Evolutionary conservation across 2,888 invertebrate species (phyloP).

Genomic region (Myopa testacea): DNA sequence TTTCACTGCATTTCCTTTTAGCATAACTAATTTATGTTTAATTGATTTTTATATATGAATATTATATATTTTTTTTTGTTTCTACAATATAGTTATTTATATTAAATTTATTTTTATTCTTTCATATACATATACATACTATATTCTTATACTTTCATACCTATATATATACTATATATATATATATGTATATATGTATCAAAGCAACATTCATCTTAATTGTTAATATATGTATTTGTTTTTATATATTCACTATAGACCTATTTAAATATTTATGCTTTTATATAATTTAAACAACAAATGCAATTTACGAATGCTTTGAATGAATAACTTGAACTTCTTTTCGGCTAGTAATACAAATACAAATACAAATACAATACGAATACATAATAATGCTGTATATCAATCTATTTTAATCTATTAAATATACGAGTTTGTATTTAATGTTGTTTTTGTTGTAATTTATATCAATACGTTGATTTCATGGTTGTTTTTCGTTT

Average conservation of each 20-base stretch:
- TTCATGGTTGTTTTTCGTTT: conserved; percentile 5
- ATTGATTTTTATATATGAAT: too few relatives aligned
- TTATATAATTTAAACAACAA: conserved; percentile 38
- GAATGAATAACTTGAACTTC: conserved; percentile 6
- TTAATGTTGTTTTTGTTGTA: conserved; percentile 6
- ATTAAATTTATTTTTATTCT: too few relatives aligned
- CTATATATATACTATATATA: conserved; percentile 33
- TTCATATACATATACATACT: too few relatives aligned
- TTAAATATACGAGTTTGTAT: conserved; percentile 1
- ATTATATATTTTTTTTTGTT: too few relatives aligned
- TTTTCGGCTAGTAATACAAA: conserved; percentile 21
- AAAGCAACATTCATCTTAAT: conserved; percentile 38
- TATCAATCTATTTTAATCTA: background rate
- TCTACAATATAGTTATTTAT: too few relatives aligned
- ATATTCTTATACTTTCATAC: conserved; percentile 8
- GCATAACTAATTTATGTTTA: too few relatives aligned
- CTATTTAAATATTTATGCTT: conserved; percentile 31
- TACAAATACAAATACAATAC: background rate
- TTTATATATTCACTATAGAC: background rate
- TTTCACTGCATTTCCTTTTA: too few relatives aligned
- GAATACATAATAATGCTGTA: conserved; percentile 1
- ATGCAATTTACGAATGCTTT: conserved; percentile 33
- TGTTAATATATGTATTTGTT: conserved; percentile 34
- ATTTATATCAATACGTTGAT: background rate
- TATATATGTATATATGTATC: conserved; percentile 41